These are phyloP conservation scores for Falco concolor DNA, from an alignment of 2,797 vertebrate species.

Conservation along the genomic window DNA sequence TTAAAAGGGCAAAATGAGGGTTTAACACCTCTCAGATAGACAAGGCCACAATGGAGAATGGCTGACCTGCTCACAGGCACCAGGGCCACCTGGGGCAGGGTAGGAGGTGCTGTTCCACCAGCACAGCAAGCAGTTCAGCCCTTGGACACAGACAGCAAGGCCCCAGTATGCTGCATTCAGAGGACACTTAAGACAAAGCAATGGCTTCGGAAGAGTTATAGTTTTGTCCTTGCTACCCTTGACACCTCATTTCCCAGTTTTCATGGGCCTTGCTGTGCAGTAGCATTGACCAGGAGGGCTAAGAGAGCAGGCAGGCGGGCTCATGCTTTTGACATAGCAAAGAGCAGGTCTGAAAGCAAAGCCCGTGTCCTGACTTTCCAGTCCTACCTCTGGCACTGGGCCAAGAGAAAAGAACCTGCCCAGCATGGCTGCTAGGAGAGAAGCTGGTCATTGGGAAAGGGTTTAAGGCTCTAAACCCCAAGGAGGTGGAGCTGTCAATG, in stretches of 20 bases:
- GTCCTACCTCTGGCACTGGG: background rate
- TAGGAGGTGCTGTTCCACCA: background rate
- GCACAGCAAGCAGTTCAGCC: background rate
- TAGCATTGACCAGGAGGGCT: background rate
- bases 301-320: background rate
- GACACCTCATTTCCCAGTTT: background rate
- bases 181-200: background rate
- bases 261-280: background rate
- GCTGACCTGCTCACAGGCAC: background rate
- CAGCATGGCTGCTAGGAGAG: background rate
- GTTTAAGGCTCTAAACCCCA: background rate
- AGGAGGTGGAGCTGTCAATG: background rate
- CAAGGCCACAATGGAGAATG: accelerated
- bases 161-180: accelerated
- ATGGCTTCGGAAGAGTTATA: background rate
- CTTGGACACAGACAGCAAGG: background rate
- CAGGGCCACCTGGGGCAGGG: background rate
- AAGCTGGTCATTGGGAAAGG: background rate
- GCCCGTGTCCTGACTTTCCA: background rate
- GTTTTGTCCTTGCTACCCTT: background rate
- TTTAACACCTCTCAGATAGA: background rate
- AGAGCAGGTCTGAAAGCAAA: background rate
- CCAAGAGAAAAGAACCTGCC: background rate
- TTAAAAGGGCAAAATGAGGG: background rate
- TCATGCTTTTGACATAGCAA: background rate